Conservation (phyloP, 2,797 vertebrate genomes). For the Harpagifer antarcticus region DNA sequence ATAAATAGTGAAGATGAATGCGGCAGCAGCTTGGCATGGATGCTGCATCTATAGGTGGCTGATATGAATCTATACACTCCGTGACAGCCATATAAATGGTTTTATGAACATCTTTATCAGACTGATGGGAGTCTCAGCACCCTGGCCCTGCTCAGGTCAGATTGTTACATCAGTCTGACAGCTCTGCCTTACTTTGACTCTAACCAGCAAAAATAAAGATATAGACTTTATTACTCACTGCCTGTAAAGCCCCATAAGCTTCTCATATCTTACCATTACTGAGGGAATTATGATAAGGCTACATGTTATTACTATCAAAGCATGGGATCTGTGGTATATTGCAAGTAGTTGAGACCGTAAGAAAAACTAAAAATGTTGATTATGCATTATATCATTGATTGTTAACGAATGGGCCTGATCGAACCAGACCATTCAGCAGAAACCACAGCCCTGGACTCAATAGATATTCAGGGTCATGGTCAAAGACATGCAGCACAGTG, state of each 20-base stretch:
- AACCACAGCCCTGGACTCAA: background rate
- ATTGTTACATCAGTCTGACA: constrained; percentile 80
- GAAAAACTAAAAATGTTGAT: constrained; percentile 10
- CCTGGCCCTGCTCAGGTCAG: constrained; percentile 71
- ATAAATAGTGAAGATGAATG: constrained; percentile 70
- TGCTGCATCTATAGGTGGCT: constrained; percentile 68
- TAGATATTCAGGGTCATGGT: constrained; percentile 14
- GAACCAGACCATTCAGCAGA: constrained; percentile 17
- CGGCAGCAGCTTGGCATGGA: constrained; percentile 29
- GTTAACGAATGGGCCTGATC: background rate
- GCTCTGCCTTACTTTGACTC: constrained; percentile 62
- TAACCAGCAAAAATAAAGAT: constrained; percentile 52
- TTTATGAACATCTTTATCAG: constrained; percentile 83
- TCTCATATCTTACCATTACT: constrained; percentile 39
- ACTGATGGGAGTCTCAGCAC: constrained; percentile 65
- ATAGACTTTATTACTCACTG: constrained; percentile 64
- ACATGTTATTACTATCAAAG: constrained; percentile 27
- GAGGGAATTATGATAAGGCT: constrained; percentile 32
- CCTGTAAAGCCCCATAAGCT: constrained; percentile 38
- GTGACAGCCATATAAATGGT: constrained; percentile 82
- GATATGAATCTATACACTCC: constrained; percentile 76
- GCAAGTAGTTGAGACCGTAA: background rate
- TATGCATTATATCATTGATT: constrained; percentile 8
- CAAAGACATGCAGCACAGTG: constrained; percentile 1
- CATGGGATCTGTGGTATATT: constrained; percentile 13